Evolutionary conservation across 2,113 vertebrate species (phyloP), one percentile per base, ranked within the genome.

Genomic region (Hippolais icterina): DNA sequence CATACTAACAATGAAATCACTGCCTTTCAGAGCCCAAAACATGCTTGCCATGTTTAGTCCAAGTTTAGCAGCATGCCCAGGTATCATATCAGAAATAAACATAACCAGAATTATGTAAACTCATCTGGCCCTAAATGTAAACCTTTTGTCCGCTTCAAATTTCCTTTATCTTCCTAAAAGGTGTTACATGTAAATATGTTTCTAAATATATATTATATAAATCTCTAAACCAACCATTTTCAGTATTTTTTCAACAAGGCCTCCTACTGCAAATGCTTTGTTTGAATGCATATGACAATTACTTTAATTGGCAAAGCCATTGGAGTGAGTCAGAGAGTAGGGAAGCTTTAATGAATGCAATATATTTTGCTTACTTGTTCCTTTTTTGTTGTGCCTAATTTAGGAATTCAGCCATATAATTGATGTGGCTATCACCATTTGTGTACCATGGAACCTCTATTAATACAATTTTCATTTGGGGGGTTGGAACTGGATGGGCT

Each of bases 281-380:
- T 96, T 90, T 81, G 83, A 93, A 57, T 16, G 46, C 83, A 44
- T 61, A 69, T 68, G 88, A 78, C 92, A 84, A 91, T 87, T 89
- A 87, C 75, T 97, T 95, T 97, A 97, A 97, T 95, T 97, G 97
- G 97, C 96, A 95, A 96, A 96, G 84, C 69, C 95, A 93, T 33
- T 80, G 94, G 93, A 85, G 90, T 95, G 95, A 85, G 96, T 82
- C 95, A 39, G 46, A 89, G 39, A 68, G 91, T 56, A 66, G 78
- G 89, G 77, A 81, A 90, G 89, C 74, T 94, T 95, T 97, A 96
- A 97, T 97, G 97, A 96, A 86, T 61, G 75, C 64, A 87, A 91
- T 95, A 70, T 78, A 92, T 96, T 96, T 91, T 92, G 22, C 92
- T 95, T 94, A 60, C 83, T 33, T 94, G 82, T 65, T 91, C 91